phyloP scores from a whole-genome alignment of 30 jellyfish, hydroid and myxozoan genomes.

The Catostylus mosaicus region DNA sequence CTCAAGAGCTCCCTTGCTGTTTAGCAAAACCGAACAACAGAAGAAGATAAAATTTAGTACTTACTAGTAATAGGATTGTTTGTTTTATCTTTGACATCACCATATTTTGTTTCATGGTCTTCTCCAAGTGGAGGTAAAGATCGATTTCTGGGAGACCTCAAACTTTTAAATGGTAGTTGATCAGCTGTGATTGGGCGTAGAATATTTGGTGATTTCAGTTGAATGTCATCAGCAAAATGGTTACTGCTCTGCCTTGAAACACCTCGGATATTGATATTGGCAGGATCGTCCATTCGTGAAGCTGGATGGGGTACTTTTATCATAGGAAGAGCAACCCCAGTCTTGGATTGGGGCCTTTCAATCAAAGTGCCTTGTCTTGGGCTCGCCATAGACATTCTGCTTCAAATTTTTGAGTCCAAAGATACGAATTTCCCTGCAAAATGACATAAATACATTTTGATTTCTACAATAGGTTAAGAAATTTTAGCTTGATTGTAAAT shows the following conservation, averaged over 20 bases:
- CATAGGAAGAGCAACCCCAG: constrained; percentile 79
- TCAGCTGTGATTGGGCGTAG: constrained; percentile 78
- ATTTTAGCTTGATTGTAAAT: too few species aligned
- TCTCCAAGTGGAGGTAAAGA: constrained; percentile 57
- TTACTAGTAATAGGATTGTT: neutral
- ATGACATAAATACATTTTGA: neutral
- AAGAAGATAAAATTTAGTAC: too few species aligned
- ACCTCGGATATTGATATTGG: constrained; percentile 76
- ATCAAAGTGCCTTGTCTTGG: constrained; percentile 25
- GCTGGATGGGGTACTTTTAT: constrained; percentile 82
- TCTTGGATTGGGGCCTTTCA: constrained; percentile 46
- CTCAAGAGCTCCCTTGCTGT: too few species aligned
- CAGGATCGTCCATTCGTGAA: constrained; percentile 78
- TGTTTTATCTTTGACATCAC: constrained; percentile 52
- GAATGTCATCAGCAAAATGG: constrained; percentile 42
- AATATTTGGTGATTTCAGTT: constrained; percentile 33
- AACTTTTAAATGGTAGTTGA: constrained; percentile 49
- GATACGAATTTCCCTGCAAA: neutral
- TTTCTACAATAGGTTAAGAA: too few species aligned
- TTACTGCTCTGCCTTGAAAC: constrained; percentile 61
- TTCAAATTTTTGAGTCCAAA: neutral
- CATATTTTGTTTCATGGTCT: constrained; percentile 10
- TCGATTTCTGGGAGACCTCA: constrained; percentile 50
- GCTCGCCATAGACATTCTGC: constrained; percentile 47
- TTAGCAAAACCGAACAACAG: too few species aligned